Conservation (phyloP, 2,113 vertebrate genomes). For the Columbina picui region DNA sequence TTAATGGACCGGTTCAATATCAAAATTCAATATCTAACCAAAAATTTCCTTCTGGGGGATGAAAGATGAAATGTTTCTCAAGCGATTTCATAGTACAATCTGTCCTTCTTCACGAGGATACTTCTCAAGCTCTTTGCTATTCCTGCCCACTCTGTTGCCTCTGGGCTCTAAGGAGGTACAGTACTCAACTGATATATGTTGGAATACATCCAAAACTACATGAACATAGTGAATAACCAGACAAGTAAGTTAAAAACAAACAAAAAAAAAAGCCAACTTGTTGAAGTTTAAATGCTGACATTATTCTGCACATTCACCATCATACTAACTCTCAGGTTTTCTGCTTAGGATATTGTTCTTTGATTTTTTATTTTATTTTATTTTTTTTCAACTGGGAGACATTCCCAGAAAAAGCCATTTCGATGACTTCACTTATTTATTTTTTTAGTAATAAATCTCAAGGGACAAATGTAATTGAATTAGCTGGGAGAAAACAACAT, state of each 20-base stretch:
- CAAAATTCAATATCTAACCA: neutral
- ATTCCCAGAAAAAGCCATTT: neutral
- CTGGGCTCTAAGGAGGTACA: neutral
- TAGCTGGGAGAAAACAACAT: neutral
- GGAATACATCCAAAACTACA: neutral
- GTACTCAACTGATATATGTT: neutral
- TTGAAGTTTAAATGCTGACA: constrained; percentile 4
- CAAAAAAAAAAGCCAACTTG: constrained; percentile 9
- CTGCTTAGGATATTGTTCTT: neutral
- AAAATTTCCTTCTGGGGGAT: neutral
- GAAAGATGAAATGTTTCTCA: neutral
- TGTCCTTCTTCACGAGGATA: neutral
- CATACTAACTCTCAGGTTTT: neutral
- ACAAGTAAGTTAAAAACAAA: neutral
- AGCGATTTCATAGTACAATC: neutral
- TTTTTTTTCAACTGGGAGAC: neutral
- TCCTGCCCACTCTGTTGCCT: neutral
- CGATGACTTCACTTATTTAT: neutral
- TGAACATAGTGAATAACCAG: neutral
- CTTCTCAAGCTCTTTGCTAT: neutral
- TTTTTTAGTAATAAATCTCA: neutral
- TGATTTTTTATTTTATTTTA: neutral
- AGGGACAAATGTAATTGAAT: neutral
- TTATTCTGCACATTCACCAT: neutral
- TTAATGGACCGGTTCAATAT: neutral